Percentiles rank a stretch among this genome's conserved stretches.
These are phyloP conservation scores for Eptesicus fuscus DNA, from an alignment of 2,113 vertebrate genomes.

Conservation along the genomic window DNA sequence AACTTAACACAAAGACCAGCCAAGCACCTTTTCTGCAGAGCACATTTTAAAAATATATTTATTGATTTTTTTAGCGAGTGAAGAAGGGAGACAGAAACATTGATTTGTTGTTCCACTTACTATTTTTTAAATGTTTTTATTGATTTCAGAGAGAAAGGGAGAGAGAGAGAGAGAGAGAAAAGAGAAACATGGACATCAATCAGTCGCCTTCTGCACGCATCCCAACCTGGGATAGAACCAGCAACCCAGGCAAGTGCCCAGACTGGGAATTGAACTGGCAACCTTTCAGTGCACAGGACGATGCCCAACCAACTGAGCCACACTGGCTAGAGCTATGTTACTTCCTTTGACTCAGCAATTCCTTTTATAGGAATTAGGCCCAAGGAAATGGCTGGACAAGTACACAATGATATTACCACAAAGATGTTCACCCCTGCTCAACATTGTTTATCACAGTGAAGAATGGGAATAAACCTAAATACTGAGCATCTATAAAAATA, in stretches of 20 bases:
- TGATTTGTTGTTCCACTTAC: background rate
- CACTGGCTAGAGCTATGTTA: background rate
- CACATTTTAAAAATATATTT: background rate
- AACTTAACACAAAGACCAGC: background rate
- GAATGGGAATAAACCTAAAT: background rate
- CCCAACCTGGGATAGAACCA: background rate
- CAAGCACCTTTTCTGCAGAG: background rate
- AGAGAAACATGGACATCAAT: background rate
- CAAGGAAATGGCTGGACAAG: background rate
- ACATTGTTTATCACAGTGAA: background rate
- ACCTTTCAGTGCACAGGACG: too few species aligned
- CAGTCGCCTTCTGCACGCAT: background rate
- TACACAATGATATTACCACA: background rate
- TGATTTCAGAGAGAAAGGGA: background rate
- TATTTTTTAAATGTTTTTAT: background rate
- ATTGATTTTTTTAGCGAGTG: background rate
- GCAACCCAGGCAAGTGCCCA: background rate
- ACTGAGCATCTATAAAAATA: background rate
- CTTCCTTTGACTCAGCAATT: constrained; percentile 13
- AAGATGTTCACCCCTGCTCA: background rate
- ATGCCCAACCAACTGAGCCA: too few species aligned
- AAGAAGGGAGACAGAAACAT: background rate
- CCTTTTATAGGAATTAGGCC: background rate
- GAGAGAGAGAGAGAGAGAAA: background rate
- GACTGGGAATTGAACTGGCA: too few species aligned